A percentile compares a stretch with the other conserved stretches of the same genome.
These are phyloP conservation scores for Telmatochromis sp. DNA, from an alignment of 2,113 vertebrate species.

Conservation along the genomic window DNA sequence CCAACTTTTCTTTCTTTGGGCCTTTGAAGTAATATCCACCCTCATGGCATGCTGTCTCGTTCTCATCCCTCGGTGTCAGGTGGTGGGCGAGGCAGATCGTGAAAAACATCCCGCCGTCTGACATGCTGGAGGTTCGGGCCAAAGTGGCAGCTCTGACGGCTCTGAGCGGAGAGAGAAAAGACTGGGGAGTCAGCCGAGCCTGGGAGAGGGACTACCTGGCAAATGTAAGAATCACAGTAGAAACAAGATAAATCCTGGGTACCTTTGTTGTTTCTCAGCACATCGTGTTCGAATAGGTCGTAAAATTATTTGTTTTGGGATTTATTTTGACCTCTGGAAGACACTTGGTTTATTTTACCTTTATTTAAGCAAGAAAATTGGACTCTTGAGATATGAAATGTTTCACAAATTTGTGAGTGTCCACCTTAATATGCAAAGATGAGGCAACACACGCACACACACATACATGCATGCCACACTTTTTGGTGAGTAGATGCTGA, in stretches of 20 bases:
- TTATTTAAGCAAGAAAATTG: neutral
- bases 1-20: neutral
- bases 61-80: constrained; percentile 56
- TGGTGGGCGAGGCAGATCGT: constrained; percentile 88
- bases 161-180: constrained; percentile 73
- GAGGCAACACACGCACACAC: neutral
- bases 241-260: neutral
- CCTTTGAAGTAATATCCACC: neutral
- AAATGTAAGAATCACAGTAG: constrained; percentile 71
- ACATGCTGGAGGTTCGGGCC: constrained; percentile 83
- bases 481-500: neutral
- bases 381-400: neutral
- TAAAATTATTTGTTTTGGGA: neutral
- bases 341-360: neutral
- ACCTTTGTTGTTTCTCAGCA: neutral
- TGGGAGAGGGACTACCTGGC: constrained; percentile 85
- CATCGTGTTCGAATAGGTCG: fast-evolving
- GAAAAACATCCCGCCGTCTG: constrained; percentile 89
- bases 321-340: neutral
- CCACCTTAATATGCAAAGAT: neutral
- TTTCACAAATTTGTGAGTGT: neutral
- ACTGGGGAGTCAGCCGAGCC: constrained; percentile 77
- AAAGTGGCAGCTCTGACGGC: constrained; percentile 81
- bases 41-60: neutral
- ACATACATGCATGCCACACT: fast-evolving